phyloP scores from a whole-genome alignment of 2,113 vertebrate species.

The Gorsachius goisagi region DNA sequence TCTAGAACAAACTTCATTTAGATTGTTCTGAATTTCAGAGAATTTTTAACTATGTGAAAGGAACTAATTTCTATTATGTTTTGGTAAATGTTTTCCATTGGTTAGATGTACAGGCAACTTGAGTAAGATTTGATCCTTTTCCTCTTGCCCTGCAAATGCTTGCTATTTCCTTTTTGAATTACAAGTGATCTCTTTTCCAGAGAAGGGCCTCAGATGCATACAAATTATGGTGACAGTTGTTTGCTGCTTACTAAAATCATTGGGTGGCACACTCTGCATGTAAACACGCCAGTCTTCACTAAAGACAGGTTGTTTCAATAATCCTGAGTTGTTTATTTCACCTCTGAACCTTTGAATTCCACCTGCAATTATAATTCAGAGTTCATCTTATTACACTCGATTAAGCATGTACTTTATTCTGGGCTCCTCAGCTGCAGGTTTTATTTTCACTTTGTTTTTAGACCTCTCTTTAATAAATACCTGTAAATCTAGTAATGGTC shows the following conservation, averaged over 20 bases:
- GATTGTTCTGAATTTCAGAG: background rate
- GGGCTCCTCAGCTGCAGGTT: background rate
- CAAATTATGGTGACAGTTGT: background rate
- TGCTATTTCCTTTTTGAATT: background rate
- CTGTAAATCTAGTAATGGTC: background rate
- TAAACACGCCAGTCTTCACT: background rate
- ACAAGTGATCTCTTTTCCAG: background rate
- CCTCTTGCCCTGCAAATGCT: background rate
- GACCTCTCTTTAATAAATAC: background rate
- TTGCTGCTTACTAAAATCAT: background rate
- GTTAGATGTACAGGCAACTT: background rate
- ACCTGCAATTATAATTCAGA: background rate
- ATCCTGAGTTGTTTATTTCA: background rate
- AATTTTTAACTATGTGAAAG: background rate
- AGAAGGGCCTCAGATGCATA: background rate
- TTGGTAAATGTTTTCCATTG: background rate
- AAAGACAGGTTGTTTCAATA: background rate
- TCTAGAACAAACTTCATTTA: background rate
- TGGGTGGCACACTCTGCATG: background rate
- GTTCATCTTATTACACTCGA: background rate
- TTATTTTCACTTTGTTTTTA: background rate
- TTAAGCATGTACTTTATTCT: background rate
- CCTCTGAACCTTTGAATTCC: background rate
- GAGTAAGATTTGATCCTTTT: background rate
- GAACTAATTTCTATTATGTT: background rate